Base-by-base conservation (phyloP, 1,140 invertebrate species). In the Trinorchestia longiramus region DNA sequence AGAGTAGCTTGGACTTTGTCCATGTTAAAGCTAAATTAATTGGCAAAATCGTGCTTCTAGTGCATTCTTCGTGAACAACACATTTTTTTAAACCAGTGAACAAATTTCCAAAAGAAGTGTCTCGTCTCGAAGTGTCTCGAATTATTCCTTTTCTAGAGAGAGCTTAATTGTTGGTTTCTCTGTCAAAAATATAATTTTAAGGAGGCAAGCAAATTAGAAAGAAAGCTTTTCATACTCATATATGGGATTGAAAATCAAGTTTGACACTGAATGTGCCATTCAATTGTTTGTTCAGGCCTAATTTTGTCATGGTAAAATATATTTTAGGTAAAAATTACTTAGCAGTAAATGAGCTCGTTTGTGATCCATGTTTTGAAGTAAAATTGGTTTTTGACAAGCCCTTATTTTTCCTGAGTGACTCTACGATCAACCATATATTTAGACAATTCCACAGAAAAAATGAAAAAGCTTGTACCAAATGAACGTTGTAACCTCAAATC, bases 1-100 rank as follows among this genome's bases (percentile, higher is more conserved):
- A 90, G 88, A 90, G 88, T 43, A 90, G 88, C 88, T 90, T 15
- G 11, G 88, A 90, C 88, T 90, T 90, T 42, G 88, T 15, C 88
- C 43, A 90, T 42, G 62, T 77, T 77, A 77, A 77, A 77, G 62
- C 62, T 36, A 77, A 77, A 77, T 77, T 77, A 77, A 77, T 77
- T 77, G 62, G 15, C 62, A 77, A 36, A 77, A 77, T 77, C 1
- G 11, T 77, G 62, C 36, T 77, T 77, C 62, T 77, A 77, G 62
- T 36, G n/a, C n/a, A n/a, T n/a, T n/a, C n/a, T n/a, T 19, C 47
- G 6, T 6, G 47, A 77, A 36, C 62, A 77, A 28, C 62, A 3
- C 62, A n/a, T n/a, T 77, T 36, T 11, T 36, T 36, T 77, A 15
- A 77, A 6, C 19, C 15, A 19, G 28, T 77, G 62, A 77, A 77